Evolutionary conservation across 2,888 invertebrate genomes (phyloP).

Genomic region (Agonopterix alstromeriana): DNA sequence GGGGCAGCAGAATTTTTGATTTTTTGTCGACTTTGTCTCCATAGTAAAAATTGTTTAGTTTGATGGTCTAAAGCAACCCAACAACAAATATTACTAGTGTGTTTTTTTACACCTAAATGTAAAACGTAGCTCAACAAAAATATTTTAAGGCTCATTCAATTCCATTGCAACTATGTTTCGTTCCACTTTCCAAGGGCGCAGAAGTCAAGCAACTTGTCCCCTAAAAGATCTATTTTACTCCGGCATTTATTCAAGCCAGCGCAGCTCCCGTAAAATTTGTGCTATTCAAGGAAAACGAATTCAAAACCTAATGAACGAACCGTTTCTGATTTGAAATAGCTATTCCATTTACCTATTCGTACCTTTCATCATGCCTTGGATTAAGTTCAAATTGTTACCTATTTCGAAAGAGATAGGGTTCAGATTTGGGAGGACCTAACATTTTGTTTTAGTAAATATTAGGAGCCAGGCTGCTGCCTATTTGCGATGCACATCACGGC

Average conservation of each 20-base stretch:
- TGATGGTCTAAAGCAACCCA: too few relatives aligned
- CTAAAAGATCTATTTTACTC: too few relatives aligned
- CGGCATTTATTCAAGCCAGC: constrained; percentile 27
- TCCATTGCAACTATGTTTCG: too few relatives aligned
- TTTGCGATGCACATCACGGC: constrained; percentile 38
- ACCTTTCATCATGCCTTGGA: constrained; percentile 13
- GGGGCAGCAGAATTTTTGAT: too few relatives aligned
- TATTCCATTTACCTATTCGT: constrained; percentile 28
- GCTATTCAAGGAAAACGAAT: constrained; percentile 32
- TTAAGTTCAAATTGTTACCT: constrained; percentile 2
- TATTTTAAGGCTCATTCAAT: too few relatives aligned
- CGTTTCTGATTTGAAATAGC: constrained; percentile 38
- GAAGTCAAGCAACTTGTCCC: too few relatives aligned
- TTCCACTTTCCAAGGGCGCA: too few relatives aligned
- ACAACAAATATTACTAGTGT: too few relatives aligned
- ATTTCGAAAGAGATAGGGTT: constrained; percentile 14
- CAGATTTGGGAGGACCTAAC: constrained; percentile 5
- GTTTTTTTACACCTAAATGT: too few relatives aligned
- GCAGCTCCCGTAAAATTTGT: constrained; percentile 20
- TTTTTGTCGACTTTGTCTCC: too few relatives aligned
- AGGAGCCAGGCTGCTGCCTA: constrained; percentile 16
- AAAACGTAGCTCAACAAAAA: too few relatives aligned
- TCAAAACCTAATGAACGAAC: constrained; percentile 41
- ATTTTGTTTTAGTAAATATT: constrained; percentile 13
- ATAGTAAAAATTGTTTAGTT: too few relatives aligned